phyloP scores from a whole-genome alignment of 1,140 invertebrate species.

The Nephila pilipes region DNA sequence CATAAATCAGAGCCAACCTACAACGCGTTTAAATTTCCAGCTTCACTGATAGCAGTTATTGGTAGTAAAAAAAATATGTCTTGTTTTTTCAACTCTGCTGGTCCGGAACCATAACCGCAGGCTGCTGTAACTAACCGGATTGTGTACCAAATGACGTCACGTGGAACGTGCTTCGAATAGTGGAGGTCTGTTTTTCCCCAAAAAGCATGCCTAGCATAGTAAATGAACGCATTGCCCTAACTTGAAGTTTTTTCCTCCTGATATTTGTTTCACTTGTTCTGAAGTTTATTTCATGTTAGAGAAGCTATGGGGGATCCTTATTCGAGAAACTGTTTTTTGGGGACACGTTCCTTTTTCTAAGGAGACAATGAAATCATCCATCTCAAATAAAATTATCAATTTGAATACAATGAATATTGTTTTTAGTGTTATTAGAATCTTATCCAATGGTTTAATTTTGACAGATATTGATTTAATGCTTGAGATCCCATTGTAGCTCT shows the following conservation, averaged over 20 bases:
- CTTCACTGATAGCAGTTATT: conserved; percentile 31
- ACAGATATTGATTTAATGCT: conserved; percentile 65
- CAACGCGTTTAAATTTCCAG: conserved; percentile 21
- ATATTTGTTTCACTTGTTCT: conserved; percentile 24
- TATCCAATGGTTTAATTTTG: conserved; percentile 35
- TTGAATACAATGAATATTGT: conserved; percentile 66
- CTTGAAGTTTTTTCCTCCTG: conserved; percentile 24
- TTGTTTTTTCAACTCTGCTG: conserved; percentile 43
- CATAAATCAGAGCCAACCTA: conserved; percentile 12
- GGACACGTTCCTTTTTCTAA: conserved; percentile 25
- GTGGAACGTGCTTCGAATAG: conserved; percentile 47
- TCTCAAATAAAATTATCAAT: conserved; percentile 31
- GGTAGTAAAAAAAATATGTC: conserved; percentile 32
- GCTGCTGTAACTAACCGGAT: conserved; percentile 57
- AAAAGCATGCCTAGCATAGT: conserved; percentile 46
- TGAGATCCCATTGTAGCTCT: not conserved
- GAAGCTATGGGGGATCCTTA: not conserved
- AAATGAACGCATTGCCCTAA: conserved; percentile 18
- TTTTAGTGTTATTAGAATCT: conserved; percentile 34
- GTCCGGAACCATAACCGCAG: conserved; percentile 50
- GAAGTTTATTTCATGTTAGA: conserved; percentile 1
- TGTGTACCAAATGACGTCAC: conserved; percentile 65
- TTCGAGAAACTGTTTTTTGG: conserved; percentile 21
- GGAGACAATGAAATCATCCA: conserved; percentile 55
- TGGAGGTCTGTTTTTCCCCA: not conserved